These are phyloP conservation scores for Brachypalpus laphriformis DNA, from an alignment of 2,888 invertebrate genomes.

Conservation along the genomic window DNA sequence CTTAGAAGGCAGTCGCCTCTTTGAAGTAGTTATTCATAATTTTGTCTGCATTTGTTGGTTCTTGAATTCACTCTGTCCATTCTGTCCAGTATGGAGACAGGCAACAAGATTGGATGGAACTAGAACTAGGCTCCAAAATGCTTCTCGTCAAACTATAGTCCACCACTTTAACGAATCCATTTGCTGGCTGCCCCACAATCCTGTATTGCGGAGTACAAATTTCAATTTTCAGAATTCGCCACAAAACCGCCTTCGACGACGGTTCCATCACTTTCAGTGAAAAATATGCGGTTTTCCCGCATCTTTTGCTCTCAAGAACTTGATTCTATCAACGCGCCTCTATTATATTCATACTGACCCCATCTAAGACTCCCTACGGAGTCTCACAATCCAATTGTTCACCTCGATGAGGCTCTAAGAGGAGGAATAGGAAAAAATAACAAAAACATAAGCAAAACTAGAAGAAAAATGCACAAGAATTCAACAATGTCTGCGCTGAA, in stretches of 20 bases:
- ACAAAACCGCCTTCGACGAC: not conserved
- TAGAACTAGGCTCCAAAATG: no score
- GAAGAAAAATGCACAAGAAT: constrained; percentile 57
- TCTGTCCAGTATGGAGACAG: no score
- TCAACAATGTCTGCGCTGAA: constrained; percentile 68
- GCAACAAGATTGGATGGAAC: no score
- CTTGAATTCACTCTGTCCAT: no score
- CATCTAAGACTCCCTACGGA: constrained; percentile 55
- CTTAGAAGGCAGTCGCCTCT: no score
- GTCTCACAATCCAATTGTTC: constrained; percentile 63
- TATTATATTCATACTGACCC: constrained; percentile 25
- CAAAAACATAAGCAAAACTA: not conserved
- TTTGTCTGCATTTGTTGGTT: no score
- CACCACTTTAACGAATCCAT: no score
- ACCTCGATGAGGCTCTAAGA: constrained; percentile 21
- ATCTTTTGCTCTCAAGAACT: constrained; percentile 18
- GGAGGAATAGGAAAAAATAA: no score
- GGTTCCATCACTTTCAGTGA: not conserved
- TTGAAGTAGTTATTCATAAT: no score
- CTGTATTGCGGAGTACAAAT: no score
- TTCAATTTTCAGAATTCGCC: not conserved
- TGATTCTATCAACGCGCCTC: constrained; percentile 37
- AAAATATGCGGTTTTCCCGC: not conserved
- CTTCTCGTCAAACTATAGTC: no score
- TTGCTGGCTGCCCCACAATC: no score